Evolutionary conservation across 1,140 invertebrate species (phyloP).

Genomic region (Plodia interpunctella): DNA sequence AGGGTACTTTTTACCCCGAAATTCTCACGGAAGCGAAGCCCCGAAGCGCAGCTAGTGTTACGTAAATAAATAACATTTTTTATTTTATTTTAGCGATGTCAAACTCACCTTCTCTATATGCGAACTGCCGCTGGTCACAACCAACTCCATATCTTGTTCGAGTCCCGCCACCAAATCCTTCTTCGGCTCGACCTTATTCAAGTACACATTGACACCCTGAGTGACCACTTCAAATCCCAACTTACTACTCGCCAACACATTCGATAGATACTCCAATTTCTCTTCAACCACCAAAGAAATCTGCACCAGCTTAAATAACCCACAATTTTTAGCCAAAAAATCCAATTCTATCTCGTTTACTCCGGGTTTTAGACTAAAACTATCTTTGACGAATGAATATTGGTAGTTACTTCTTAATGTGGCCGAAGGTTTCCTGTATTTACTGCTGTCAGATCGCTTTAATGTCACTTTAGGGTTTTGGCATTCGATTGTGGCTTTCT

Average conservation of each 20-base stretch:
- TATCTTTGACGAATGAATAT: constrained; percentile 76
- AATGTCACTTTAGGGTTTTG: constrained; percentile 78
- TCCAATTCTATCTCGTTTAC: constrained; percentile 82
- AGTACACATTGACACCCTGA: constrained; percentile 66
- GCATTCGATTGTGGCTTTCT: constrained; percentile 81
- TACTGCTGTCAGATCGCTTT: constrained; percentile 78
- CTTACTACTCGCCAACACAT: constrained; percentile 58
- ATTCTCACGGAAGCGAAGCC: too few species aligned
- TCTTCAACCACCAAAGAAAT: constrained; percentile 79
- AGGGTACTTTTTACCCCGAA: too few species aligned
- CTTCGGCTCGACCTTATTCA: constrained; percentile 77
- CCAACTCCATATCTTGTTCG: constrained; percentile 82
- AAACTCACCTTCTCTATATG: constrained; percentile 57
- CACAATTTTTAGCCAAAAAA: constrained; percentile 78
- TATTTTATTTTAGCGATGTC: too few species aligned
- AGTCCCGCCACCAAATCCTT: constrained; percentile 84
- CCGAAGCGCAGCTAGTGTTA: too few species aligned
- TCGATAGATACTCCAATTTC: constrained; percentile 81
- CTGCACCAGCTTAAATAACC: constrained; percentile 79
- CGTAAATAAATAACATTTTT: too few species aligned
- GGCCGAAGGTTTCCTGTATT: constrained; percentile 78
- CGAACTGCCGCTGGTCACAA: constrained; percentile 83
- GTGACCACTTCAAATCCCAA: constrained; percentile 68
- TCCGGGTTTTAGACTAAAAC: constrained; percentile 81
- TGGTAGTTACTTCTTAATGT: constrained; percentile 80